Evolutionary conservation across 2,797 vertebrate genomes (phyloP), one percentile per base, ranked within the genome.

Genomic region (Enoplosus armatus): DNA sequence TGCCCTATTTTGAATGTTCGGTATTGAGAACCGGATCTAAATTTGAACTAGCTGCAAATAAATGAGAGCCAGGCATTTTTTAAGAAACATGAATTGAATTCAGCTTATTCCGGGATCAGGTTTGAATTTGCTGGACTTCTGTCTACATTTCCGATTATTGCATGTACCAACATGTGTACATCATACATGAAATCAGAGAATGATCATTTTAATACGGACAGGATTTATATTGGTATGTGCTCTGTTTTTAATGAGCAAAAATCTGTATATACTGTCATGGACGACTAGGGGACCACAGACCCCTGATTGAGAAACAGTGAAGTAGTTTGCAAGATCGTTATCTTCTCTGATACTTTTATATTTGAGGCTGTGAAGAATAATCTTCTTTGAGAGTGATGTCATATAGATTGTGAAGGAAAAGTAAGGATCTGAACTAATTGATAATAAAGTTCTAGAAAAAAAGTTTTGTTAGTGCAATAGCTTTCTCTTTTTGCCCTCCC

Each of bases 81-180:
- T 45, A 8, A 8, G 27, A 54, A 71, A 48, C 26, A 29, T 24
- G 9, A 56, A 35, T 26, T 59, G 29, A 29, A 31, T 50, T 69
- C 45, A 65, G 41, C 35, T 37, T 37, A 37, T 37, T 39, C 27
- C 24, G 58, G n/a, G 26, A 27, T 45, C 55, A 72, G 37, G 53
- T 77, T 59, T 55, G 2, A 48, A 54, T 51, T 47, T 33, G 39
- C 24, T 47, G 60, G 12, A 43, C 26, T 56, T 48, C 3, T 0
- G 10, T n/a, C 29, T 14, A 15, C 33, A 14, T 3, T 6, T 1
- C 29, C 0, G 0, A 20, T 45, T 48, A 8, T 22, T 48, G 12
- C 15, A 4, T 29, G 14, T 12, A 18, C 37, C 31, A 43, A 9
- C 54, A 66, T 5, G 35, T 0, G 6, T 10, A 15, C 1, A 5